Base-by-base conservation (phyloP, 2,797 vertebrate species). In the Takifugu rubripes region DNA sequence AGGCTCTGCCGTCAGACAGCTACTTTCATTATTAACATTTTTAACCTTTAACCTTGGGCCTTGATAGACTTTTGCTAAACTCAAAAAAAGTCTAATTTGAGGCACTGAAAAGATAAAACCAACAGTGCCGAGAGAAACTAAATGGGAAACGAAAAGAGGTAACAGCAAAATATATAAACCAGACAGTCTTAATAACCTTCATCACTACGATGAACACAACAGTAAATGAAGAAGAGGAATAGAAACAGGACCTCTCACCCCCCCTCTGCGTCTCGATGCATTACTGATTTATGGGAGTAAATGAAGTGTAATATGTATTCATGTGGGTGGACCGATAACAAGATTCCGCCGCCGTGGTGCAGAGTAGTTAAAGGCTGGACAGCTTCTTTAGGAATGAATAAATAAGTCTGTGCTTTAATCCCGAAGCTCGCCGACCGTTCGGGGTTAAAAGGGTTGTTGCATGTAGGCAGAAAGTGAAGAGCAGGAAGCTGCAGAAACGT, bases 261-360 rank as follows among this genome's bases (percentile, higher is more conserved):
- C 7, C 42, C 14, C 15, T 5, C 6, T 5, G 50, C 61, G 60
- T 61, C 54, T 46, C 50, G 52, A 49, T 55, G 31, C 58, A 70
- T 85, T 77, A 83, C 75, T 77, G 62, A 85, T 83, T 84, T 70
- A 83, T 80, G 77, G 77, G 75, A 64, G 53, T 64, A 76, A 83
- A 85, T 82, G 77, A 84, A 83, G 77, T 58, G 65, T 72, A 84
- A 84, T 59, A n/a, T 78, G 66, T 75, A 42, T 49, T 70, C 51
- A 40, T 53, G 77, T 76, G 62, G 66, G 68, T 11, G 69, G 57
- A 70, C 52, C 46, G 48, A 64, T 61, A 49, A 74, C 77, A 79
- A 66, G 59, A 67, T 75, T 76, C 61, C 54, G 26, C 59, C 64
- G 57, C 68, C 49, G 54, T 10, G 16, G 27, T 53, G 33, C 47